Evolutionary conservation across 2,113 vertebrate genomes (phyloP), one percentile per base, ranked within the genome.

Genomic region (Pristiophorus japonicus): DNA sequence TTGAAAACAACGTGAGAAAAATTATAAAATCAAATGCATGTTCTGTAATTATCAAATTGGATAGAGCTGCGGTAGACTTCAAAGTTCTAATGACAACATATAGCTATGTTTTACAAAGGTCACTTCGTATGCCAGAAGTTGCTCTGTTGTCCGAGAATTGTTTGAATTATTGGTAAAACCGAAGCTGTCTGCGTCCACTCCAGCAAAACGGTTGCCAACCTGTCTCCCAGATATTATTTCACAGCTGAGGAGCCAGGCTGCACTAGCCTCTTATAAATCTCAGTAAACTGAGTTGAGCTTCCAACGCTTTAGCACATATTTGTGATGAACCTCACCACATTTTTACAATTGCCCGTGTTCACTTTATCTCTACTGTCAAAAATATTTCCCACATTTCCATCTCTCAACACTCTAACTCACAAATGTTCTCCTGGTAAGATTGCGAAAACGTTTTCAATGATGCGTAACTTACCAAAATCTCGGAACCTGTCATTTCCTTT

Each of bases 181-280:
- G 10, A 59, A 59, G 51, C 0, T n/a, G 1, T 1, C 16, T 45
- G 18, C 38, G 2, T 42, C 6, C 4, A 12, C 4, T 20, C 18
- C 4, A 42, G 0, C n/a, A 20, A 67, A 78, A 42, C 3, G 0
- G 3, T 0, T 1, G 75, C 14, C n/a, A 16, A 78, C 0, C 12
- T 18, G 2, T 34, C 7, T 34, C 34, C 8, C 30, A 34, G 11
- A 73, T 34, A 10, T 73, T 0, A 2, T 38, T 78, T 4, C n/a
- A 45, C 16, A 81, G 14, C 38, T 5, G 67, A 42, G 18, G 14
- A 42, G n/a, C 18, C 38, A 16, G 38, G 3, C 12, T 0, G 3
- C 20, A 42, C 0, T 4, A 45, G 38, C 4, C 0, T 8, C 4
- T 22, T 7, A 3, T 3, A 1, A 42, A 0, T 0, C 3, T 78